Base-by-base conservation (phyloP, 2,797 vertebrate genomes). In the Pangasius sanitwongsei region DNA sequence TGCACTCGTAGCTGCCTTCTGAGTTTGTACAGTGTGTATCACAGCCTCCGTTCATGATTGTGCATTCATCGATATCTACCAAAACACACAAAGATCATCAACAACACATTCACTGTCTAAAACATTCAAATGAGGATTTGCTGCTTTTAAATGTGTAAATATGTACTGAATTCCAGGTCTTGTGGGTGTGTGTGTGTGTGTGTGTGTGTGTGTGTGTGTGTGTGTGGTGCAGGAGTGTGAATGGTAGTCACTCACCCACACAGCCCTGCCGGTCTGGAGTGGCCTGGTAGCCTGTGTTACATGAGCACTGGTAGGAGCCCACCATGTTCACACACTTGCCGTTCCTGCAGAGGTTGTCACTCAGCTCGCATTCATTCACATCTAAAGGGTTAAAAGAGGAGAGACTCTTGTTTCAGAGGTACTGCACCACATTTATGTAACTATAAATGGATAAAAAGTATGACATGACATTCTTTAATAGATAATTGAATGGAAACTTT, bases 281-380 rank as follows among this genome's bases (percentile, higher is more conserved):
- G 87, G 93, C 96, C 95, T 97, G 97, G 96, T 98, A 99, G 2
- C 98, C 97, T 0, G 96, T 95, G 84, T 97, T 95, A 20, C 98
- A 99, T 0, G 97, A 95, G 48, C 98, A 99, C 93, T 97, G 98
- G 93, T 97, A 99, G 87, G 97, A 96, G n/a, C 98, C 98, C 0
- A 97, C 94, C 96, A 98, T 93, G 65, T 99, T 99, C 90, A 98
- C 92, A 0, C 98, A 99, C 87, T 95, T 96, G 16, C 98, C 97
- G 0, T 98, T 96, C 87, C 94, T 97, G 87, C 98, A 99, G 91
- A 99, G 93, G 93, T 96, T 97, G 89, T 97, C 96, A 25, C 97
- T 97, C 37, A 99, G 95, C 88, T 97, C 95, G 91, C 98, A 99
- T 86, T 99, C 98, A 0, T 99, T 97, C 88, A 98, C 94, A 89